These are phyloP conservation scores for Matsumurasca onukii DNA, from an alignment of 1,140 invertebrate genomes.

Conservation along the genomic window DNA sequence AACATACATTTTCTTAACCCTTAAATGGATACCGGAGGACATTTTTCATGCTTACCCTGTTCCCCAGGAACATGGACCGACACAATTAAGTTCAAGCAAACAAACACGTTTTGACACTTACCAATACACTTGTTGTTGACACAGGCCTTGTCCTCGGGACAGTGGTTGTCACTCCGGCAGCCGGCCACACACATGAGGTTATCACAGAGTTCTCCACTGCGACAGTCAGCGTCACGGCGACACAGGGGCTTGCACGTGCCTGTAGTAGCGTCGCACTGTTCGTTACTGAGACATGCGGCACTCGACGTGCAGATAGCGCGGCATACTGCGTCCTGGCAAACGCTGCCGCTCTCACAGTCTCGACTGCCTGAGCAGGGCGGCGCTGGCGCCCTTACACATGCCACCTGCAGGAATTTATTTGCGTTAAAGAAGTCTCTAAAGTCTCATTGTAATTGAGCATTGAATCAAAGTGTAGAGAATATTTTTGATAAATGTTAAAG, in stretches of 20 bases:
- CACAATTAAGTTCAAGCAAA: too few relatives aligned
- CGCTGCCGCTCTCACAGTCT: slow-evolving; percentile 66
- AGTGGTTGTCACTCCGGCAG: slow-evolving; percentile 79
- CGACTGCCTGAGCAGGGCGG: slow-evolving; percentile 68
- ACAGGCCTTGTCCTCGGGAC: slow-evolving; percentile 66
- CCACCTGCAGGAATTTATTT: slow-evolving; percentile 60
- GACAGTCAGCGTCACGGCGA: slow-evolving; percentile 74
- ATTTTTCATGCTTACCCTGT: too few relatives aligned
- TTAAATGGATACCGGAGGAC: too few relatives aligned
- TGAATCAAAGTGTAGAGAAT: too few relatives aligned
- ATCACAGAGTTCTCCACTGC: slow-evolving; percentile 80
- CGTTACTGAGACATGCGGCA: slow-evolving; percentile 74
- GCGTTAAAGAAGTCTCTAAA: neutral
- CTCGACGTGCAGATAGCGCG: slow-evolving; percentile 73
- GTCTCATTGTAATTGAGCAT: too few relatives aligned
- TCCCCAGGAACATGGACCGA: too few relatives aligned
- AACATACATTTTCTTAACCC: too few relatives aligned
- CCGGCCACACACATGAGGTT: slow-evolving; percentile 73
- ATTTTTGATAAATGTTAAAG: too few relatives aligned
- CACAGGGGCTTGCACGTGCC: slow-evolving; percentile 71
- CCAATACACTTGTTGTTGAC: slow-evolving; percentile 70
- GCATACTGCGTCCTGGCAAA: slow-evolving; percentile 71
- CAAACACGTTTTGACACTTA: too few relatives aligned
- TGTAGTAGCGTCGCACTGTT: slow-evolving; percentile 52
- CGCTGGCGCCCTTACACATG: slow-evolving; percentile 74